These are phyloP conservation scores for Fregetta grallaria DNA, from an alignment of 2,113 vertebrate genomes.

Conservation along the genomic window DNA sequence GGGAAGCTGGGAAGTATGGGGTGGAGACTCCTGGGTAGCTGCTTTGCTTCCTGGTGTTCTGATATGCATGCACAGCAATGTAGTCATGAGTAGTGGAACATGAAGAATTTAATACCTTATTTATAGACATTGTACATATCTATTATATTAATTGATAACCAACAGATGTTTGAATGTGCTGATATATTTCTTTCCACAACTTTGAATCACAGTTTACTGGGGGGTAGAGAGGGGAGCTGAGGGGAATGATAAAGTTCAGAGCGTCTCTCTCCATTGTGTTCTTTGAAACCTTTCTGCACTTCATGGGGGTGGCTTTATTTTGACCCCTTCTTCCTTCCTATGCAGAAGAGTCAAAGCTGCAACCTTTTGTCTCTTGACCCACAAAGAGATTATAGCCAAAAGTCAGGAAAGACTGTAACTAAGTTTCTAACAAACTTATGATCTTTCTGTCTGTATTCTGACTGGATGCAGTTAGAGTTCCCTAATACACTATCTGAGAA, in stretches of 20 bases:
- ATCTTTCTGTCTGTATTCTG: neutral
- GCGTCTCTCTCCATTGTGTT: neutral
- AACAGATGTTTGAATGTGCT: neutral
- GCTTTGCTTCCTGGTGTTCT: slow-evolving; percentile 67
- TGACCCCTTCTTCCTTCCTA: neutral
- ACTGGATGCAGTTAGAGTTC: neutral
- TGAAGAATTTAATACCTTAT: neutral
- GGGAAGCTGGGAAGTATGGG: slow-evolving; percentile 81
- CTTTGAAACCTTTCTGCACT: neutral
- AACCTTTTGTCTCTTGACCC: neutral
- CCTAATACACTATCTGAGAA: neutral
- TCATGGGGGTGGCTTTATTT: neutral
- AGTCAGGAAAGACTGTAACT: neutral
- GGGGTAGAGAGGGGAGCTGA: neutral
- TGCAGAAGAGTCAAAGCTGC: neutral
- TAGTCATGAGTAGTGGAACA: slow-evolving; percentile 28
- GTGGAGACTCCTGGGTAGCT: slow-evolving; percentile 82
- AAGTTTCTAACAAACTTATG: neutral
- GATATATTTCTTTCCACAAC: neutral
- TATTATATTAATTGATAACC: neutral
- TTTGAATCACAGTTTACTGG: neutral
- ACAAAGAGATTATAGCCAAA: neutral
- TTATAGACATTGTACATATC: neutral
- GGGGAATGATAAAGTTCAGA: neutral
- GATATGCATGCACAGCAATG: slow-evolving; percentile 55